A percentile compares a stretch with the other conserved stretches of the same genome.
These are phyloP conservation scores for Incurvaria masculella DNA, from an alignment of 2,888 invertebrate species.

Conservation along the genomic window DNA sequence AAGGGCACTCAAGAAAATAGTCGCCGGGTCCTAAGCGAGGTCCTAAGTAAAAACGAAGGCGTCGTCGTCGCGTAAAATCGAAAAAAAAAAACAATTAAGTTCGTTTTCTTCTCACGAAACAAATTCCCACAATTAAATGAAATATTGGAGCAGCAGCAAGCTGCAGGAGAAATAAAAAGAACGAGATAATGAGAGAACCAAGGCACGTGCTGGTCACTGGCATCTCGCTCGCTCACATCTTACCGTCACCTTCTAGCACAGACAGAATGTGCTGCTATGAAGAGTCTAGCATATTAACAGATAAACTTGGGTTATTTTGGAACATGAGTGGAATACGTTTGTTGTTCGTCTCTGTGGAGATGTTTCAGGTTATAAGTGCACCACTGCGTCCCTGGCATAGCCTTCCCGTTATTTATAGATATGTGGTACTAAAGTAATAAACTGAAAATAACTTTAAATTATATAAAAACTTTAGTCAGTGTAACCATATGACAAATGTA, in stretches of 20 bases:
- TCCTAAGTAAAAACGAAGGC: slow-evolving; percentile 2
- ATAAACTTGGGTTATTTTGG: too few relatives aligned
- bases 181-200: slow-evolving; percentile 37
- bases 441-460: too few relatives aligned
- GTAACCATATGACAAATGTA: too few relatives aligned
- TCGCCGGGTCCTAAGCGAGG: slow-evolving; percentile 8
- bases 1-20: slow-evolving; percentile 9
- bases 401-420: too few relatives aligned
- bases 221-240: slow-evolving; percentile 25
- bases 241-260: slow-evolving; percentile 23
- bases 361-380: too few relatives aligned
- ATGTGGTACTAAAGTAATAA: too few relatives aligned
- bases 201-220: slow-evolving; percentile 42
- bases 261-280: too few relatives aligned
- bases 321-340: too few relatives aligned
- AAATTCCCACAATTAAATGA: slow-evolving; percentile 41
- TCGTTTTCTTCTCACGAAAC: slow-evolving; percentile 31
- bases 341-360: too few relatives aligned
- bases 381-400: too few relatives aligned
- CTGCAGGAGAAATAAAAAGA: slow-evolving; percentile 41
- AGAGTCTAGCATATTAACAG: too few relatives aligned
- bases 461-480: too few relatives aligned
- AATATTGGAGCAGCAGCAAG: slow-evolving; percentile 40
- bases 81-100: slow-evolving; percentile 15
- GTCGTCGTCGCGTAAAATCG: slow-evolving; percentile 10